Conservation (phyloP, 2,888 invertebrate species). For the Nyleta sp. region DNA sequence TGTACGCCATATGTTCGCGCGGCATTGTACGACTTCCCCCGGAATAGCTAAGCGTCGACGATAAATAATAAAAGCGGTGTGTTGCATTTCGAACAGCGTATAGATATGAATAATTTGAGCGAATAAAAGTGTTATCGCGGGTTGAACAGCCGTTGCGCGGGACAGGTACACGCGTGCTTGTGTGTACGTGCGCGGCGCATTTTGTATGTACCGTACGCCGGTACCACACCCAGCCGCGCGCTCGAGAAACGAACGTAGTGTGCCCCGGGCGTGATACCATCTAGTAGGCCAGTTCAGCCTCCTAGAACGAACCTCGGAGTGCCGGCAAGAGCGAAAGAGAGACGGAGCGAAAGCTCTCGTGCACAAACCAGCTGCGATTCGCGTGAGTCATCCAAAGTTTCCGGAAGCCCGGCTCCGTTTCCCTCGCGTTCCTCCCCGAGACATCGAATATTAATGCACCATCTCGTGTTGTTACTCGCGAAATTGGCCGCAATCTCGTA, state of each 20-base stretch:
- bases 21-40: slow-evolving; percentile 38
- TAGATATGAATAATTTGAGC: slow-evolving; percentile 59
- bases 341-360: slow-evolving; percentile 24
- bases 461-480: slow-evolving; percentile 36
- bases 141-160: slow-evolving; percentile 57
- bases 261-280: slow-evolving; percentile 65
- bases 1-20: slow-evolving; percentile 36
- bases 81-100: slow-evolving; percentile 34
- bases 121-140: slow-evolving; percentile 62
- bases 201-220: slow-evolving; percentile 57
- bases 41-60: slow-evolving; percentile 17
- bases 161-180: slow-evolving; percentile 37
- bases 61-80: slow-evolving; percentile 54
- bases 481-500: slow-evolving; percentile 39
- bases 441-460: slow-evolving; percentile 57
- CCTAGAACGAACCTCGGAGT: slow-evolving; percentile 46
- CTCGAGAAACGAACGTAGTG: slow-evolving; percentile 57
- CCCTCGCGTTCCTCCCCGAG: slow-evolving; percentile 1
- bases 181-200: too few relatives aligned
- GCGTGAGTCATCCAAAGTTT: slow-evolving; percentile 61
- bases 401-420: slow-evolving; percentile 49
- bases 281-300: slow-evolving; percentile 66
- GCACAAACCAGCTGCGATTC: slow-evolving; percentile 55
- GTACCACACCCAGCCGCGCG: slow-evolving; percentile 66
- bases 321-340: slow-evolving; percentile 23